Evolutionary conservation across 2,888 invertebrate species (phyloP).

Genomic region (Chouioia cunea): DNA sequence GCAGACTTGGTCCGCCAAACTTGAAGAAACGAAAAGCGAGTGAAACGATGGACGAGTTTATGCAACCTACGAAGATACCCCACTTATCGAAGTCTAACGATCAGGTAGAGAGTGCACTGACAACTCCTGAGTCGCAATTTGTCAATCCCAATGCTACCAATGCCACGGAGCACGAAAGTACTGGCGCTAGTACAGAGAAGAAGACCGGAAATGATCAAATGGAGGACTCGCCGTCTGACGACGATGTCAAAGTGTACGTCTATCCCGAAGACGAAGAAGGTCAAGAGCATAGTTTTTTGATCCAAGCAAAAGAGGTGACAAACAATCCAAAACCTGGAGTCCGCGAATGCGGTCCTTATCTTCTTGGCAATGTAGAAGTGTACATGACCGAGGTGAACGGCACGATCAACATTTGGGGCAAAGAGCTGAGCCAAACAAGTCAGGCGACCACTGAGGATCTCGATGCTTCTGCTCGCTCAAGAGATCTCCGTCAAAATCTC

Average conservation of each 20-base stretch:
- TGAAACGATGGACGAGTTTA: constrained; percentile 52
- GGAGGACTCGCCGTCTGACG: constrained; percentile 36
- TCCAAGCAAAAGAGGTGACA: constrained; percentile 58
- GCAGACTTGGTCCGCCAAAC: constrained; percentile 38
- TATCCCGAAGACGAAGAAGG: constrained; percentile 61
- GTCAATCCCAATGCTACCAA: constrained; percentile 11
- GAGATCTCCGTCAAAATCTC: constrained; percentile 37
- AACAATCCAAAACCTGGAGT: constrained; percentile 47
- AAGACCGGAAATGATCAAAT: neutral
- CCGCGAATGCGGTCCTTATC: constrained; percentile 65
- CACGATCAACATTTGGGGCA: constrained; percentile 66
- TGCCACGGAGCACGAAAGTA: neutral
- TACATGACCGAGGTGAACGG: constrained; percentile 66
- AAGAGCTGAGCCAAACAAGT: constrained; percentile 56
- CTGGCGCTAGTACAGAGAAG: neutral
- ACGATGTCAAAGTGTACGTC: constrained; percentile 62
- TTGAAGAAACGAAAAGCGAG: constrained; percentile 63
- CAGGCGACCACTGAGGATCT: constrained; percentile 48
- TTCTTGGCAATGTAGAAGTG: constrained; percentile 64
- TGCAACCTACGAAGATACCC: constrained; percentile 61
- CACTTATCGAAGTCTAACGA: constrained; percentile 46
- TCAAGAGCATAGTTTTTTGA: constrained; percentile 62
- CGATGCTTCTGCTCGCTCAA: constrained; percentile 43
- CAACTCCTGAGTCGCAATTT: constrained; percentile 6
- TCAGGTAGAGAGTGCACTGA: neutral